Evolutionary conservation across 1,140 invertebrate genomes (phyloP).

Genomic region (Rhagoletis zephyria): DNA sequence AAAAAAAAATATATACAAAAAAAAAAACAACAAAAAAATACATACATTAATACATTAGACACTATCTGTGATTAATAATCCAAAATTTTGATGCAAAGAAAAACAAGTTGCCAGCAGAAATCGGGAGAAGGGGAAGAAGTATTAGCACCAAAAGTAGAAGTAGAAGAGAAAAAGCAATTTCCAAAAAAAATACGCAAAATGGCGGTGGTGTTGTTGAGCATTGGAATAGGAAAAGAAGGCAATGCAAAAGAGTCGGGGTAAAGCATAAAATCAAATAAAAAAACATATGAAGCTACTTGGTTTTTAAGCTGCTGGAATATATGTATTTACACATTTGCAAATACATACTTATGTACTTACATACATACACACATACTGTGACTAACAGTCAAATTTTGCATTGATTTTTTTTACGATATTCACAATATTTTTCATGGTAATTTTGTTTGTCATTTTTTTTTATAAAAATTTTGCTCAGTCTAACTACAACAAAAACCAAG

Average conservation of each 20-base stretch:
- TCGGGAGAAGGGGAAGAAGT: slow-evolving; percentile 14
- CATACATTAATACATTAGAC: slow-evolving; percentile 71
- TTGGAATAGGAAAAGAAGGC: slow-evolving; percentile 26
- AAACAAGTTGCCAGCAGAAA: slow-evolving; percentile 61
- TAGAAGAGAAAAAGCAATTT: too few species aligned
- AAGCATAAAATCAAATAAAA: slow-evolving; percentile 40
- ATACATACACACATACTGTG: background rate
- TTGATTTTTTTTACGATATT: too few species aligned
- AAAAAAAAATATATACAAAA: slow-evolving; percentile 55
- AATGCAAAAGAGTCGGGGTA: background rate
- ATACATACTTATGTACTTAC: background rate
- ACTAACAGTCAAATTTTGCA: too few species aligned
- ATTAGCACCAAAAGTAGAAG: too few species aligned
- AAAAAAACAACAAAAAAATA: slow-evolving; percentile 58
- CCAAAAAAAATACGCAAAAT: too few species aligned
- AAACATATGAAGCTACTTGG: background rate
- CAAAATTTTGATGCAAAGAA: slow-evolving; percentile 72
- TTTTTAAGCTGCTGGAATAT: background rate
- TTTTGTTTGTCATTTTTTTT: too few species aligned
- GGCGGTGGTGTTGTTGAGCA: slow-evolving; percentile 28
- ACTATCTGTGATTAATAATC: slow-evolving; percentile 74
- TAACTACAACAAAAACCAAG: too few species aligned
- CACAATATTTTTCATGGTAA: too few species aligned
- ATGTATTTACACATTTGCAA: background rate
- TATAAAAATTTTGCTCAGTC: too few species aligned